A percentile compares a stretch with the other conserved stretches of the same genome.
Evolutionary conservation across 2,113 vertebrate genomes (phyloP).

Genomic region (Rattus norvegicus): DNA sequence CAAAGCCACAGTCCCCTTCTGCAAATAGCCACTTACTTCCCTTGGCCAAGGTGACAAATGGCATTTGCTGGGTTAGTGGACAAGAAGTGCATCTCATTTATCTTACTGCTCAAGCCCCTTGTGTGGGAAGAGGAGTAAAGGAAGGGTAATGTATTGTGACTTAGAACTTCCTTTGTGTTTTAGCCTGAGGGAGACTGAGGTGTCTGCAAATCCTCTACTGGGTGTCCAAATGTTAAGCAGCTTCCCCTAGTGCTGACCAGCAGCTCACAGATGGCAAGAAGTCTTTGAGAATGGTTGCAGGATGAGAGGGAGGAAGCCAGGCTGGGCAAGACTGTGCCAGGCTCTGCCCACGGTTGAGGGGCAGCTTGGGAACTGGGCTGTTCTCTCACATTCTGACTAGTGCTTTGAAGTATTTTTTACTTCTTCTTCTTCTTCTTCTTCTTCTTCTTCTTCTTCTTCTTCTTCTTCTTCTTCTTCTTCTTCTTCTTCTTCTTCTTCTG

Average conservation of each 20-base stretch:
- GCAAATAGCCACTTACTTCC: background rate
- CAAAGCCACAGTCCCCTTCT: background rate
- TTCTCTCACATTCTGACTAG: background rate
- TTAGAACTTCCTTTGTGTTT: slow-evolving; percentile 34
- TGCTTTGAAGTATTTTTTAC: background rate
- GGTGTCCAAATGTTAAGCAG: background rate
- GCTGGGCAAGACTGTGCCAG: background rate
- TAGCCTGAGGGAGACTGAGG: slow-evolving; percentile 11
- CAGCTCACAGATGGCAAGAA: background rate
- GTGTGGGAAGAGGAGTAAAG: background rate
- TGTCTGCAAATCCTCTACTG: background rate
- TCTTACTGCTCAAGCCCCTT: background rate
- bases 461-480: no score
- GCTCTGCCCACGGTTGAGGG: background rate
- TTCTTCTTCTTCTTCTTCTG: no score
- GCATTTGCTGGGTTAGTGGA: slow-evolving; percentile 30
- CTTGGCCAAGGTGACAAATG: slow-evolving; percentile 28
- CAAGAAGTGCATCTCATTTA: background rate
- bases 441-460: accelerated
- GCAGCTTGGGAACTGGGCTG: background rate
- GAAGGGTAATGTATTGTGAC: background rate
- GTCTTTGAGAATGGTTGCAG: background rate
- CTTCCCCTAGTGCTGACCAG: background rate
- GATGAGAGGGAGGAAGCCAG: background rate
- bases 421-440: background rate